Evolutionary conservation across 2,888 invertebrate species (phyloP).

Genomic region (Entomobrya multifasciata): DNA sequence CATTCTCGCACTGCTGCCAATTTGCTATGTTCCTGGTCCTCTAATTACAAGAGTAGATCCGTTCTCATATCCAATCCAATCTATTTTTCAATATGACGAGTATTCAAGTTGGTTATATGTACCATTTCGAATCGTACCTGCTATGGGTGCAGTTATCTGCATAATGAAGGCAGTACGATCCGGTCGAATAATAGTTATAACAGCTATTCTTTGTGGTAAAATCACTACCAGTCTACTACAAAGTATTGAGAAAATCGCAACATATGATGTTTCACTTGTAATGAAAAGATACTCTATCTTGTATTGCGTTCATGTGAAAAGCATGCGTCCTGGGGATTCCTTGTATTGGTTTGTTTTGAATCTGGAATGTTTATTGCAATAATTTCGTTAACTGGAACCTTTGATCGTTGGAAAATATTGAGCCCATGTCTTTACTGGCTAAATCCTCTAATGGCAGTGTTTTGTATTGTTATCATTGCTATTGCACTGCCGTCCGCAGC

Average conservation of each 20-base stretch:
- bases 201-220: neutral
- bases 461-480: neutral
- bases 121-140: neutral
- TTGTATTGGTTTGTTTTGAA: neutral
- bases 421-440: neutral
- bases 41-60: neutral
- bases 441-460: neutral
- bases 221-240: neutral
- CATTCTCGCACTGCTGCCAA: neutral
- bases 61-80: neutral
- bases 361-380: neutral
- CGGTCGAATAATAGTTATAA: neutral
- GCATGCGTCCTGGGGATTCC: neutral
- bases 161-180: neutral
- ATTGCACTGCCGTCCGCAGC: neutral
- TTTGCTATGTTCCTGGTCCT: neutral
- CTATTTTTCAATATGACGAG: neutral
- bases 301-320: neutral
- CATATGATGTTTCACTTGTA: too few relatives aligned
- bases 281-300: neutral
- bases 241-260: neutral
- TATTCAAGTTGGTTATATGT: neutral
- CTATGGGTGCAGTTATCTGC: neutral
- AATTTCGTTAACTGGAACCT: neutral
- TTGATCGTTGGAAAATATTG: neutral